A percentile compares a stretch with the other conserved stretches of the same genome.
Evolutionary conservation across 2,888 invertebrate species (phyloP).

Genomic region (Bembecia ichneumoniformis): DNA sequence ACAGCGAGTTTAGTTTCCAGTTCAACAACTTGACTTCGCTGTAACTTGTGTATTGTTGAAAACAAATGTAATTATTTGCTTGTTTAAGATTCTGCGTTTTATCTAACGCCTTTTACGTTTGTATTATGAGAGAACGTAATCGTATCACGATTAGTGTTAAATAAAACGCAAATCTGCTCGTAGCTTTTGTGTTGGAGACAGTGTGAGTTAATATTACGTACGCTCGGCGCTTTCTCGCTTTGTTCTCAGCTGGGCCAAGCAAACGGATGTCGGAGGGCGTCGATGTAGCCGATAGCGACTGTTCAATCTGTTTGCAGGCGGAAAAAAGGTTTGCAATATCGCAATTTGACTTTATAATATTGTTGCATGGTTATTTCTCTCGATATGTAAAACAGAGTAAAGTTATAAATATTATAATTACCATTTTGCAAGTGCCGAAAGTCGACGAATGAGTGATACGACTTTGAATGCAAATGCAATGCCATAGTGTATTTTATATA

Average conservation of each 20-base stretch:
- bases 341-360: slow-evolving; percentile 27
- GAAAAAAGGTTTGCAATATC: slow-evolving; percentile 49
- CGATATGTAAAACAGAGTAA: background rate
- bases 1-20: too few relatives aligned
- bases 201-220: too few relatives aligned
- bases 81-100: too few relatives aligned
- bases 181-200: too few relatives aligned
- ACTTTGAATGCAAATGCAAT: background rate
- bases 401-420: background rate
- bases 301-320: slow-evolving; percentile 43
- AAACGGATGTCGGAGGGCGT: slow-evolving; percentile 38
- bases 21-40: too few relatives aligned
- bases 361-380: slow-evolving; percentile 27
- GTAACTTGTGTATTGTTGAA: too few relatives aligned
- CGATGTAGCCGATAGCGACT: slow-evolving; percentile 28
- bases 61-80: too few relatives aligned
- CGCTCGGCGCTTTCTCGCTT: slow-evolving; percentile 17
- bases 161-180: too few relatives aligned
- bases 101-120: too few relatives aligned
- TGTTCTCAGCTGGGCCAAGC: slow-evolving; percentile 59
- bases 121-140: too few relatives aligned
- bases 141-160: too few relatives aligned
- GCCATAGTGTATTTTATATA: background rate
- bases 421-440: background rate
- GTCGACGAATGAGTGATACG: background rate